Percentiles rank a stretch among this genome's conserved stretches.
These are phyloP conservation scores for Mugil cephalus DNA, from an alignment of 2,113 vertebrate genomes.

Conservation along the genomic window DNA sequence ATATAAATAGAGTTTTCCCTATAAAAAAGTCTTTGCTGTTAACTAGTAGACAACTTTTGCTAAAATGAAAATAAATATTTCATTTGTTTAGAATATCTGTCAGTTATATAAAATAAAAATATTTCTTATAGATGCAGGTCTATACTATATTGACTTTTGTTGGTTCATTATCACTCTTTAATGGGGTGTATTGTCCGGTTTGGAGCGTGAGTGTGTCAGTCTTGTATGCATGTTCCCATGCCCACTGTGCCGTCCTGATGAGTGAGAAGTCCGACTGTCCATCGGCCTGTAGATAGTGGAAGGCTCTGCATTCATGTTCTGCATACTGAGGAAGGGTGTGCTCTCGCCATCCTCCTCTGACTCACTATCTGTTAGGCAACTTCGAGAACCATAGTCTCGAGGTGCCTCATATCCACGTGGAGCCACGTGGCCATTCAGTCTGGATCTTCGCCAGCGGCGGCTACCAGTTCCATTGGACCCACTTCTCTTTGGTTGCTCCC, in stretches of 20 bases:
- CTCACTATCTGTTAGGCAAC: conserved; percentile 94
- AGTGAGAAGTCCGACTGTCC: conserved; percentile 95
- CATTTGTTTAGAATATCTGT: conserved; percentile 98
- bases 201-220: conserved; percentile 87
- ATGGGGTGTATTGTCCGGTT: conserved; percentile 91
- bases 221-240: conserved; percentile 88
- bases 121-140: conserved; percentile 90
- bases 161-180: conserved; percentile 84
- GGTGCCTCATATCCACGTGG: conserved; percentile 90
- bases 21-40: conserved; percentile 99
- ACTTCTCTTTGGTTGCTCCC: conserved; percentile 90
- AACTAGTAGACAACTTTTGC: conserved; percentile 99
- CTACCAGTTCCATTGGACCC: conserved; percentile 83
- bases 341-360: conserved; percentile 95
- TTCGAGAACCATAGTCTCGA: conserved; percentile 93
- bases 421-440: conserved; percentile 94
- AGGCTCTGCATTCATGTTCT: conserved; percentile 92
- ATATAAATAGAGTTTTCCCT: conserved; percentile 99
- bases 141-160: conserved; percentile 86
- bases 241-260: conserved; percentile 87
- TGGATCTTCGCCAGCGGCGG: conserved; percentile 92
- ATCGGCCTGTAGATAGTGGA: conserved; percentile 89
- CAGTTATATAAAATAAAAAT: conserved; percentile 99
- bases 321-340: conserved; percentile 97
- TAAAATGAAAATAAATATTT: conserved; percentile 99